These are phyloP conservation scores for Scaptomyza pallida DNA, from an alignment of 1,140 invertebrate species.

Conservation along the genomic window DNA sequence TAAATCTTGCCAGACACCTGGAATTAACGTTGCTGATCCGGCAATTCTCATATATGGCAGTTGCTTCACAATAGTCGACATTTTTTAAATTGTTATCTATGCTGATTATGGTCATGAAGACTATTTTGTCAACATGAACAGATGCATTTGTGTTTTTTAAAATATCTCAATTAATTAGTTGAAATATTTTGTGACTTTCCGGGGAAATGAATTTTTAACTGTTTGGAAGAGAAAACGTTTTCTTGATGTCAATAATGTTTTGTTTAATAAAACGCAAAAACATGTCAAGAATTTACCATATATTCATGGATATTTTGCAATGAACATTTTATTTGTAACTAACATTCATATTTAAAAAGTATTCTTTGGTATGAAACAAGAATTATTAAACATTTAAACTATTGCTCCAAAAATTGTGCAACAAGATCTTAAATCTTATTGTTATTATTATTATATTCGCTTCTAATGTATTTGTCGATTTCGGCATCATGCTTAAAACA, in stretches of 20 bases:
- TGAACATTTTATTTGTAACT: constrained; percentile 14
- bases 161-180: background rate
- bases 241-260: no score
- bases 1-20: background rate
- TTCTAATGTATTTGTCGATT: background rate
- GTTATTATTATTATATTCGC: background rate
- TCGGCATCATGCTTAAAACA: constrained; percentile 41
- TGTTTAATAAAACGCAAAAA: no score
- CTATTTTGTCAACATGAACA: background rate
- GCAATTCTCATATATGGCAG: background rate
- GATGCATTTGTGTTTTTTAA: background rate
- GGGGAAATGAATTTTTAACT: background rate
- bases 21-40: background rate
- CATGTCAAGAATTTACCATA: background rate
- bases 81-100: background rate
- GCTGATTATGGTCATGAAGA: background rate
- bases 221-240: background rate
- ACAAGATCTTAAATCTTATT: constrained; percentile 28
- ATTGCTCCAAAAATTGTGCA: constrained; percentile 64
- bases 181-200: background rate
- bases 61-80: background rate
- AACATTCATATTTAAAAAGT: constrained; percentile 9
- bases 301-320: constrained; percentile 35
- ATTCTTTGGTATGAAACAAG: constrained; percentile 3
- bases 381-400: constrained; percentile 53